Evolutionary conservation across 2,888 invertebrate genomes (phyloP).

Genomic region (Tricholauxania praeusta): DNA sequence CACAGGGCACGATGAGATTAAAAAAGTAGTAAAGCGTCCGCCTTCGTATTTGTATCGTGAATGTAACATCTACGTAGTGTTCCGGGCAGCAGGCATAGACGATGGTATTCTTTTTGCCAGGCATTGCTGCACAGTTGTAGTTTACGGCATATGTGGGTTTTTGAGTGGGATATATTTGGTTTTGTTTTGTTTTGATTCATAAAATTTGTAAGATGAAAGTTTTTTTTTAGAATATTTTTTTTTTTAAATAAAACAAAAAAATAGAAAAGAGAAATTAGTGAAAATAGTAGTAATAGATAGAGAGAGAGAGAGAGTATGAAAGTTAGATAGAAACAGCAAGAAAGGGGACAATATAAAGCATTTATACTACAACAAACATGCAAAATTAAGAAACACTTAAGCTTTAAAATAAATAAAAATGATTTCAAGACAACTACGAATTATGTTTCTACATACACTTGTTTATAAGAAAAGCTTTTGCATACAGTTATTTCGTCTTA

Average conservation of each 20-base stretch:
- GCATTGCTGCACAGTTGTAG: slow-evolving; percentile 78
- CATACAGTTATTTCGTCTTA: too few relatives aligned
- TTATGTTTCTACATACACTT: not conserved
- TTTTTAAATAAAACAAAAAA: not conserved
- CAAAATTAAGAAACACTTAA: not conserved
- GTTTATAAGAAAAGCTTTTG: not conserved
- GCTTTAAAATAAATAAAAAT: not conserved
- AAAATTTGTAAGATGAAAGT: not conserved
- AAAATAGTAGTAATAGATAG: slow-evolving; percentile 18
- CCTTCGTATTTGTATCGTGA: slow-evolving; percentile 95
- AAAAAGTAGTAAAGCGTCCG: slow-evolving; percentile 98
- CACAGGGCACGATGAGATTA: slow-evolving; percentile 99
- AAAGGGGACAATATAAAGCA: too few relatives aligned
- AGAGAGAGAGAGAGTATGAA: slow-evolving; percentile 10
- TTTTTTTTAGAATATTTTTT: not conserved
- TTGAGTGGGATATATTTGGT: not conserved
- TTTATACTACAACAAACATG: not conserved
- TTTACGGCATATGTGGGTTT: not conserved
- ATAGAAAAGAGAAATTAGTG: not conserved
- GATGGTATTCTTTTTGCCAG: slow-evolving; percentile 90
- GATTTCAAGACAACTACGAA: not conserved
- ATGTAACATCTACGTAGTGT: slow-evolving; percentile 91
- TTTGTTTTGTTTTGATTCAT: not conserved
- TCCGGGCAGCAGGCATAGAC: slow-evolving; percentile 94
- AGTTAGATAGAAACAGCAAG: too few relatives aligned